These are phyloP conservation scores for Harpalus rufipes DNA, from an alignment of 2,888 invertebrate genomes.

Conservation along the genomic window DNA sequence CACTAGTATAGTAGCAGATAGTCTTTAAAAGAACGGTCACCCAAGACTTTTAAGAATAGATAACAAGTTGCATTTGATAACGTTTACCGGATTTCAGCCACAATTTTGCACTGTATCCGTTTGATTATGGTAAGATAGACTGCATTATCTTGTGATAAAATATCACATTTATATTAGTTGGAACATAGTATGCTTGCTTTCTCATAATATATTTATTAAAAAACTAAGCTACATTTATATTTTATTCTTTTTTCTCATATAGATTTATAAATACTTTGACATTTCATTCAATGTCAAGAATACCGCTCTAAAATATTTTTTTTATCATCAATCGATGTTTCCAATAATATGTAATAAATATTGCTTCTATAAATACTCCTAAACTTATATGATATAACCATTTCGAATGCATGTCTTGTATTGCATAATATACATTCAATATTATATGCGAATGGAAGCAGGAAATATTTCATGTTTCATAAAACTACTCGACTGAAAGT, in stretches of 20 bases:
- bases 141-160: too few species aligned
- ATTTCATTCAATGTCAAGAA: slow-evolving; percentile 20
- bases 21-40: too few species aligned
- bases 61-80: too few species aligned
- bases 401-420: slow-evolving; percentile 24
- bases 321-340: slow-evolving; percentile 3
- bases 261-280: slow-evolving; percentile 3
- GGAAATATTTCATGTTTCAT: slow-evolving; percentile 16
- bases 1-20: too few species aligned
- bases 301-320: slow-evolving; percentile 9
- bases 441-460: slow-evolving; percentile 20
- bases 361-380: slow-evolving; percentile 24
- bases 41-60: too few species aligned
- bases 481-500: slow-evolving; percentile 11
- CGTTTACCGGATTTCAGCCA: too few species aligned
- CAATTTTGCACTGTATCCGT: too few species aligned
- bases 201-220: too few species aligned
- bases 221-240: too few species aligned
- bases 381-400: not conserved
- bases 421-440: slow-evolving; percentile 29
- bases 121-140: too few species aligned
- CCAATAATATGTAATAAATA: slow-evolving; percentile 36
- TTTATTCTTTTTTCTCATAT: not conserved
- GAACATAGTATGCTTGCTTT: too few species aligned
- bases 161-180: too few species aligned